These are phyloP conservation scores for Brachystomella parvula DNA, from an alignment of 1,140 invertebrate species.

Conservation along the genomic window DNA sequence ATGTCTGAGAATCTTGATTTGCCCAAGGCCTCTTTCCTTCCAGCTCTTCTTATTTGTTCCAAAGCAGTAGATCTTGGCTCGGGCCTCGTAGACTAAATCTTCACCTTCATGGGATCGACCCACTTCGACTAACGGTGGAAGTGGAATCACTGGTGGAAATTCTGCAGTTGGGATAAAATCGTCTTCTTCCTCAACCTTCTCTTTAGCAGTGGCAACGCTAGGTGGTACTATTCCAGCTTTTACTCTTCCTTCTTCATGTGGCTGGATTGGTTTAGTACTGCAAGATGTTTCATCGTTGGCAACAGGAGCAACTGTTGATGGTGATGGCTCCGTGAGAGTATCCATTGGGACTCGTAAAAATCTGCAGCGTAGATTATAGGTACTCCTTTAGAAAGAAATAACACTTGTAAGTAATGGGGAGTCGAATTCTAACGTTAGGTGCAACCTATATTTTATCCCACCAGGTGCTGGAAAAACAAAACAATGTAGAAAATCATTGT, in stretches of 20 bases:
- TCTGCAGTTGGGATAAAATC: conserved; percentile 65
- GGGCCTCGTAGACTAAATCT: conserved; percentile 57
- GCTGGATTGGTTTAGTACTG: too few relatives aligned
- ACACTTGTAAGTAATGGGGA: too few relatives aligned
- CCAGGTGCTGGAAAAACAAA: too few relatives aligned
- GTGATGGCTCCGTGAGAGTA: too few relatives aligned
- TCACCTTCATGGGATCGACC: conserved; percentile 54
- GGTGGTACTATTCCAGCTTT: not conserved
- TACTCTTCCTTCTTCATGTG: not conserved
- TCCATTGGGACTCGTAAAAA: too few relatives aligned
- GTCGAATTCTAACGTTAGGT: too few relatives aligned
- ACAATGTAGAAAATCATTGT: too few relatives aligned
- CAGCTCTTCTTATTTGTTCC: conserved; percentile 59
- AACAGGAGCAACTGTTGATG: too few relatives aligned
- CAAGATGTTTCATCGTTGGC: too few relatives aligned
- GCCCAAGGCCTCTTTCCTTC: conserved; percentile 78
- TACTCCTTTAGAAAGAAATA: too few relatives aligned
- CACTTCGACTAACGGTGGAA: conserved; percentile 73
- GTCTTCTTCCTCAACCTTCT: conserved; percentile 39
- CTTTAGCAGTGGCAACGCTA: not conserved
- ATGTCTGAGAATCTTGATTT: conserved; percentile 64
- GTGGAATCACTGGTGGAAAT: conserved; percentile 74
- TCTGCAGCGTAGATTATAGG: too few relatives aligned
- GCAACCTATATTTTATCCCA: too few relatives aligned
- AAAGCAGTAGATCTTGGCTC: conserved; percentile 62